Percentiles rank a stretch among this genome's conserved stretches.
Conservation (phyloP, 2,888 invertebrate species). For the Maniola hyperantus region DNA sequence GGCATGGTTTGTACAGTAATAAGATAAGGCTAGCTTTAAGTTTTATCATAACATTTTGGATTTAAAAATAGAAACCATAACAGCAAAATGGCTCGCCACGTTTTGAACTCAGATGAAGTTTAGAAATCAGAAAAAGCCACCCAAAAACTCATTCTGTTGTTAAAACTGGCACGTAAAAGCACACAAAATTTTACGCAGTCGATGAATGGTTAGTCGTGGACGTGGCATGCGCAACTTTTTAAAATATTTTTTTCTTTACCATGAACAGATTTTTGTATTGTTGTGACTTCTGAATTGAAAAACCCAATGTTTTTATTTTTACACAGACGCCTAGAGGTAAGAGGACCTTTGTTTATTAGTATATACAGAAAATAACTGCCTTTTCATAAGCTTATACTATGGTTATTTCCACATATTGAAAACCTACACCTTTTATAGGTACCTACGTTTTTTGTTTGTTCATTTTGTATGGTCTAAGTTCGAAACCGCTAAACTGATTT, state of each 20-base stretch:
- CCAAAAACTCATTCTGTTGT: conserved; percentile 11
- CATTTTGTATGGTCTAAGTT: too few species aligned
- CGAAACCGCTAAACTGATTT: too few species aligned
- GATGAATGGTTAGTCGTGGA: conserved; percentile 7
- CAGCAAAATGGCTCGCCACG: background rate
- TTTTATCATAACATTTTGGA: too few species aligned
- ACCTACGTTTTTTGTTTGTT: too few species aligned
- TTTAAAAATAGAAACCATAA: too few species aligned
- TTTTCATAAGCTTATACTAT: too few species aligned
- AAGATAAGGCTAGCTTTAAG: too few species aligned
- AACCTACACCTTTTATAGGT: too few species aligned
- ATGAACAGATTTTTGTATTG: background rate
- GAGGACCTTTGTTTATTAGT: too few species aligned
- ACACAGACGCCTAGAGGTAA: background rate
- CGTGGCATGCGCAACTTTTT: conserved; percentile 8
- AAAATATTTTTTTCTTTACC: background rate
- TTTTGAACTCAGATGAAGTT: background rate
- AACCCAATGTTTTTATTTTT: background rate
- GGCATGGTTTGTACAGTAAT: too few species aligned
- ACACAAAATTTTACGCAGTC: conserved; percentile 4
- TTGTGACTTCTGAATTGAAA: background rate
- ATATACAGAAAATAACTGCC: too few species aligned
- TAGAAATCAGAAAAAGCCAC: background rate
- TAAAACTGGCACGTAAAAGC: conserved; percentile 11
- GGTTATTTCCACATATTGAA: too few species aligned